A percentile compares a stretch with the other conserved stretches of the same genome.
Evolutionary conservation across 2,888 invertebrate species (phyloP).

Genomic region (Drosophila parthenogenetica): DNA sequence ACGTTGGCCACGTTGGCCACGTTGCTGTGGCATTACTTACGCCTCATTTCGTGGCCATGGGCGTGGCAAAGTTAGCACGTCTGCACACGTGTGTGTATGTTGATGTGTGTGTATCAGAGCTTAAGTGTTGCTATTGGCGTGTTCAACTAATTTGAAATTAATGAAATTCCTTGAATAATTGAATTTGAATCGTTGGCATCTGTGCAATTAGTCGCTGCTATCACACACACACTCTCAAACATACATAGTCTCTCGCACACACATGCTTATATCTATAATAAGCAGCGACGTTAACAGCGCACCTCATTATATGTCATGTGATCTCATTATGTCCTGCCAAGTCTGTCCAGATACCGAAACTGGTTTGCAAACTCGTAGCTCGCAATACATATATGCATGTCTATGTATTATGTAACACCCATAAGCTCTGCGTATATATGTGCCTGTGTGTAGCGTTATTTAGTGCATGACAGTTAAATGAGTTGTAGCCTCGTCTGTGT

Average conservation of each 20-base stretch:
- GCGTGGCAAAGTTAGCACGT: constrained; percentile 32
- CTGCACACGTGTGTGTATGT: constrained; percentile 1
- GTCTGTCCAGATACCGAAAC: constrained; percentile 17
- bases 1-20: constrained; percentile 35
- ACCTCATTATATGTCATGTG: constrained; percentile 81
- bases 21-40: constrained; percentile 45
- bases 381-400: constrained; percentile 12
- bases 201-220: constrained; percentile 76
- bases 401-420: constrained; percentile 55
- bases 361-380: constrained; percentile 16
- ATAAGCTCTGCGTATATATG: constrained; percentile 42
- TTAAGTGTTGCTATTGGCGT: constrained; percentile 75
- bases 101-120: constrained; percentile 16
- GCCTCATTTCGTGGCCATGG: constrained; percentile 52
- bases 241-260: constrained; percentile 17
- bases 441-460: constrained; percentile 60
- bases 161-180: constrained; percentile 82
- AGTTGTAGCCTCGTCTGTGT: constrained; percentile 65
- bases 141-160: constrained; percentile 81
- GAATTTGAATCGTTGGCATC: constrained; percentile 81
- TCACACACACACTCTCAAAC: constrained; percentile 49
- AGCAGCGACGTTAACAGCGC: constrained; percentile 60
- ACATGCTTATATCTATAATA: constrained; percentile 40
- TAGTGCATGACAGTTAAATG: constrained; percentile 81
- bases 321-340: constrained; percentile 68